Evolutionary conservation across 2,888 invertebrate species (phyloP), one percentile per base, ranked within the genome.

Genomic region (Ceramica pisi): DNA sequence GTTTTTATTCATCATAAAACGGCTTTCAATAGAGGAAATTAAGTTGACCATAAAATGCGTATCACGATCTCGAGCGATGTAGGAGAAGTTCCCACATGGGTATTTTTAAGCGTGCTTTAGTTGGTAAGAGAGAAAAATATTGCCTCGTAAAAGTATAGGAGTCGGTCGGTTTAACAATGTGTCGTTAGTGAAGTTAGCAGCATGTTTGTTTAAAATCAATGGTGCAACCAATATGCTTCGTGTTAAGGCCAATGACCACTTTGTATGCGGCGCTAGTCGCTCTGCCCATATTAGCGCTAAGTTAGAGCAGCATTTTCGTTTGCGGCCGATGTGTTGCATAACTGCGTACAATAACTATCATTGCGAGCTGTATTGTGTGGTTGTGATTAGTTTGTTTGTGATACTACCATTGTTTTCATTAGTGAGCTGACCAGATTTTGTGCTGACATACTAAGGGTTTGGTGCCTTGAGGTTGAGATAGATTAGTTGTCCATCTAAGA

Each of bases 1-100:
- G 86, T 87, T 92, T 90, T 91, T 89, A 91, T 90, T 87, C 78
- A 80, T 89, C 87, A 89, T 92, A 92, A 93, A 92, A 89, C 80
- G 83, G 81, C 86, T 86, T 88, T 88, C 88, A 87, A 91, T 91
- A 86, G 80, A 89, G 88, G 87, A 90, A 90, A 91, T 92, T 89
- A 90, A 90, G 85, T 87, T 88, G 86, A 87, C 84, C 87, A 84
- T 90, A 90, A 89, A 90, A 86, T 79, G 70, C 69, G 75, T 85
- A 87, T 87, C 87, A 84, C 79, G 26, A 87, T 87, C 87, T 85
- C 79, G 26, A 67, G 51, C 48, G 35, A 64, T 74, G 68, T 72
- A 81, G 77, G 71, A 75, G 73, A 68, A 73, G 67, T 72, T 71
- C 73, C 82, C 82, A 75, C 75, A 50, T 46, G 81, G 50, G 77